These are phyloP conservation scores for Sarcophaga carnaria DNA, from an alignment of 2,888 invertebrate species.

Conservation along the genomic window DNA sequence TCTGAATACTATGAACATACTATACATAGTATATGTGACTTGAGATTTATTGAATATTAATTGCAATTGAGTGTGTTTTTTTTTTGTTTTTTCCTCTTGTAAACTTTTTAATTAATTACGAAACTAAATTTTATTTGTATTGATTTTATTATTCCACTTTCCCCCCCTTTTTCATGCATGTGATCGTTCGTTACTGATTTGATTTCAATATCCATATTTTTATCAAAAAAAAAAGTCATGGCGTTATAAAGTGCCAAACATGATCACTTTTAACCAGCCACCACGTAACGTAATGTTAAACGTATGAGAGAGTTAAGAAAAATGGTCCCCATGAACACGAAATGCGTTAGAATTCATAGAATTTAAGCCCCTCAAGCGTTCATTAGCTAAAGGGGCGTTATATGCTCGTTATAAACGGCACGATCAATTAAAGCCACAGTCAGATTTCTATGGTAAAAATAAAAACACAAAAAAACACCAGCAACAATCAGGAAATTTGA, in stretches of 20 bases:
- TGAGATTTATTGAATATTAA: constrained; percentile 35
- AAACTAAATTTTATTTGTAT: constrained; percentile 53
- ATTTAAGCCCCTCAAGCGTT: constrained; percentile 75
- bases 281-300: constrained; percentile 13
- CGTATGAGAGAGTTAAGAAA: constrained; percentile 9
- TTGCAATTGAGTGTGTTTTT: constrained; percentile 4
- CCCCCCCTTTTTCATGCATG: constrained; percentile 41
- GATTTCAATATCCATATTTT: constrained; percentile 30
- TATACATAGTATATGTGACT: background rate
- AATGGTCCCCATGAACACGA: constrained; percentile 46
- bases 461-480: constrained; percentile 26
- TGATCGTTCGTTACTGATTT: background rate
- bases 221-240: constrained; percentile 4
- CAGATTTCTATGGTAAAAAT: constrained; percentile 31
- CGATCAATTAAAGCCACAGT: constrained; percentile 70
- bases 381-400: constrained; percentile 80
- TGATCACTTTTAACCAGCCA: constrained; percentile 59
- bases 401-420: constrained; percentile 72
- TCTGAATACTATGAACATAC: no score
- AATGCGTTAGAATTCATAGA: constrained; percentile 62
- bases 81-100: background rate
- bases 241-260: constrained; percentile 66
- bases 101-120: constrained; percentile 27
- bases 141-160: constrained; percentile 59
- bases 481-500: constrained; percentile 79